Conservation (phyloP, 2,888 invertebrate genomes). For the Epirrhoe alternata region DNA sequence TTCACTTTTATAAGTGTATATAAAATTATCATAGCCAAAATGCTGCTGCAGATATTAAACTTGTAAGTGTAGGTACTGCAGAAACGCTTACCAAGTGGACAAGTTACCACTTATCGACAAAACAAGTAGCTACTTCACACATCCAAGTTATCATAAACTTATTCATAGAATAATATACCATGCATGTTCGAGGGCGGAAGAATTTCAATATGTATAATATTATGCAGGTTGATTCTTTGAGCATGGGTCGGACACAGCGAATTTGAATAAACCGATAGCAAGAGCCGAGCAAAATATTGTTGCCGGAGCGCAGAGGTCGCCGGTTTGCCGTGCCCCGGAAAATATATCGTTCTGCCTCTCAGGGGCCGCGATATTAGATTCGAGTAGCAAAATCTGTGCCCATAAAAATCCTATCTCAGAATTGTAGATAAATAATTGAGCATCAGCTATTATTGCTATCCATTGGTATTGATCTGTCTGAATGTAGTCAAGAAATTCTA, state of each 20-base stretch:
- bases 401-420: slow-evolving; percentile 49
- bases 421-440: slow-evolving; percentile 45
- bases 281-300: slow-evolving; percentile 80
- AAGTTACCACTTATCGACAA: slow-evolving; percentile 43
- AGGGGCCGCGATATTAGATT: slow-evolving; percentile 71
- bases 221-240: slow-evolving; percentile 84
- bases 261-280: slow-evolving; percentile 83
- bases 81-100: slow-evolving; percentile 16
- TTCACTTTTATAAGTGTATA: no score
- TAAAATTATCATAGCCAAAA: no score
- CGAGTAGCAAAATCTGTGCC: slow-evolving; percentile 54
- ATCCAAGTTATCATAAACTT: slow-evolving; percentile 63
- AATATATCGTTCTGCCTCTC: slow-evolving; percentile 71
- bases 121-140: slow-evolving; percentile 49
- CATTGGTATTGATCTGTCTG: slow-evolving; percentile 12
- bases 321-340: slow-evolving; percentile 65
- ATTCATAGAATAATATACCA: slow-evolving; percentile 79
- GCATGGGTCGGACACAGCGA: slow-evolving; percentile 77
- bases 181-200: slow-evolving; percentile 72
- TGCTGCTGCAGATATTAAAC: background rate
- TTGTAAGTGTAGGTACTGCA: slow-evolving; percentile 1
- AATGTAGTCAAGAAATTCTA: background rate
- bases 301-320: slow-evolving; percentile 65
- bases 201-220: slow-evolving; percentile 84
- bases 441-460: slow-evolving; percentile 29